phyloP scores from a whole-genome alignment of 64 coral and sea anemone species.

The Stichodactyla helianthus region DNA sequence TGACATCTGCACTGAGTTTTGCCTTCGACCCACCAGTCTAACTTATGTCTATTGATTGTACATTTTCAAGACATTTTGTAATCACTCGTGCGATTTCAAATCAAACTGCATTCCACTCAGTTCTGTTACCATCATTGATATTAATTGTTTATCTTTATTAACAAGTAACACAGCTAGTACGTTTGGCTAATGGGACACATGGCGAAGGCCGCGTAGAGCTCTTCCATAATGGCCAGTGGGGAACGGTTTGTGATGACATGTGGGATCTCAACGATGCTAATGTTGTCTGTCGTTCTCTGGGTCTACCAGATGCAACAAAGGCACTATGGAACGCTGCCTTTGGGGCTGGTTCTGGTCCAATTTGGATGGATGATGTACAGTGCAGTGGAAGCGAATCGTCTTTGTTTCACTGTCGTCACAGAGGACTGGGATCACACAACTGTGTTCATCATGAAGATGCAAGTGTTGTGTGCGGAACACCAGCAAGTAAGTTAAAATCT shows the following conservation, averaged over 20 bases:
- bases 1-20: no score
- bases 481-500: neutral
- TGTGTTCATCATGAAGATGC: neutral
- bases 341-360: neutral
- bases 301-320: neutral
- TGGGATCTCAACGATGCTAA: conserved; percentile 33
- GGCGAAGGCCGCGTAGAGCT: conserved; percentile 34
- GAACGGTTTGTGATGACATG: conserved; percentile 20
- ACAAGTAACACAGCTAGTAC: neutral
- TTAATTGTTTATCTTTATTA: no score
- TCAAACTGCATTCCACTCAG: no score
- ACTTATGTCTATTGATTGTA: no score
- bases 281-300: conserved; percentile 39
- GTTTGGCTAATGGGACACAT: neutral
- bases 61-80: no score
- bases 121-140: no score
- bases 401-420: neutral
- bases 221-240: conserved; percentile 20
- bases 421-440: neutral
- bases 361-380: neutral
- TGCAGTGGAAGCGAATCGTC: neutral
- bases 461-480: neutral
- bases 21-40: no score
- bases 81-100: no score
- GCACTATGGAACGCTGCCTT: neutral